Percentiles rank a stretch among this genome's conserved stretches.
Conservation (phyloP, 2,888 invertebrate species). For the Protophormia terraenovae region DNA sequence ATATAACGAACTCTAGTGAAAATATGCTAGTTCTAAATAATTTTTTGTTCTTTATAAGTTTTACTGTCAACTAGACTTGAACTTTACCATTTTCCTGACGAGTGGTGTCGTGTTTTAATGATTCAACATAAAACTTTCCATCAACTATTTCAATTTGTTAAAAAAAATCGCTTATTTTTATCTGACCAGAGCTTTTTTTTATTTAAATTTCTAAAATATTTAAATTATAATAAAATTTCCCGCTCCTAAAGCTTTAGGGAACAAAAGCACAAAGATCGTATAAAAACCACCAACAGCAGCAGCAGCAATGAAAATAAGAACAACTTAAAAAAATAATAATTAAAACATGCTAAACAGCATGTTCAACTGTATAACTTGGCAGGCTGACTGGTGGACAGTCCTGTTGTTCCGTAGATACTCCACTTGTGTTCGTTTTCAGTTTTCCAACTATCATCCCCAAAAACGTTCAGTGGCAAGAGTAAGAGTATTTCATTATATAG, state of each 20-base stretch:
- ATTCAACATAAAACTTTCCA: no score
- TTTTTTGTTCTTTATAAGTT: no score
- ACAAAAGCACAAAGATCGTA: constrained; percentile 43
- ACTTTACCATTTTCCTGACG: no score
- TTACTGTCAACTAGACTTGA: no score
- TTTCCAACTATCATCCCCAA: constrained; percentile 6
- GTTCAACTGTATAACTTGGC: constrained; percentile 61
- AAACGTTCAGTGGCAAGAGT: background rate
- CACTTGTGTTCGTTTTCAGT: constrained; percentile 5
- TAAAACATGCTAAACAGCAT: constrained; percentile 72
- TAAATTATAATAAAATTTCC: constrained; percentile 25
- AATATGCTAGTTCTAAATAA: no score
- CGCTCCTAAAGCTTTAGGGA: constrained; percentile 42
- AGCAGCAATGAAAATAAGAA: constrained; percentile 15
- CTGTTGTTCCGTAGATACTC: constrained; percentile 32
- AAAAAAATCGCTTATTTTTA: no score
- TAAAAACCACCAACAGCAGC: constrained; percentile 43
- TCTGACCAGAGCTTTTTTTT: no score
- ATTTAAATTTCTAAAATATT: background rate
- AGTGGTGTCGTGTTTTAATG: no score
- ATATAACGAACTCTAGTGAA: no score
- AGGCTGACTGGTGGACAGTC: constrained; percentile 8
- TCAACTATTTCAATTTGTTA: no score
- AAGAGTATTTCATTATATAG: constrained; percentile 36
- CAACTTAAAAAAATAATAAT: constrained; percentile 67